phyloP scores from a whole-genome alignment of 2,888 invertebrate genomes.

The Tetrapedia diversipes region DNA sequence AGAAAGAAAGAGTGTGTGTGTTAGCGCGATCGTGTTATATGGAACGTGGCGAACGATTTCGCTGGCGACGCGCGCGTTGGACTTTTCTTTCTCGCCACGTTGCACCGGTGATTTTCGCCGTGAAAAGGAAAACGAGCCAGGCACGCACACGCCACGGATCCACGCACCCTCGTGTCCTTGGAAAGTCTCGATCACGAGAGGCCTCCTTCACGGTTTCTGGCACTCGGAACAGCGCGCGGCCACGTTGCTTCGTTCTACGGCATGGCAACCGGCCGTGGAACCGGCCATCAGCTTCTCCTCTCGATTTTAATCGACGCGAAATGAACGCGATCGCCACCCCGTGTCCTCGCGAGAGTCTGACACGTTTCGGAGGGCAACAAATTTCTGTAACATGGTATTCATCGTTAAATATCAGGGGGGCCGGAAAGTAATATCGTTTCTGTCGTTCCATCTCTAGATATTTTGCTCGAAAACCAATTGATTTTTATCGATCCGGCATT shows the following conservation, averaged over 20 bases:
- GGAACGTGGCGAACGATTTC: conserved; percentile 64
- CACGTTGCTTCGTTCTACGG: too few species aligned
- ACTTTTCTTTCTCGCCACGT: conserved; percentile 46
- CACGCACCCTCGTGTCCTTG: conserved; percentile 70
- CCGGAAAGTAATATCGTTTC: too few species aligned
- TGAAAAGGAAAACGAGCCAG: conserved; percentile 65
- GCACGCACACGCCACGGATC: conserved; percentile 53
- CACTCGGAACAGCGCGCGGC: conserved; percentile 50
- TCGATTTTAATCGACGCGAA: conserved; percentile 26
- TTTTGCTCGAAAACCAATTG: too few species aligned
- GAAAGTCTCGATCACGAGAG: conserved; percentile 66
- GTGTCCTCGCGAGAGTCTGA: too few species aligned
- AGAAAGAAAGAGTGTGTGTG: too few species aligned
- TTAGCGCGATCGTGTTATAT: too few species aligned
- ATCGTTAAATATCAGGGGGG: too few species aligned
- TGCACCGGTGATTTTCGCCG: conserved; percentile 59
- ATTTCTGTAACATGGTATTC: too few species aligned
- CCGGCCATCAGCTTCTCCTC: conserved; percentile 23
- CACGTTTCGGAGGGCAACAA: too few species aligned
- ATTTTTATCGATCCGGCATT: too few species aligned
- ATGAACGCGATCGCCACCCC: neutral
- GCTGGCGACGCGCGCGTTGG: conserved; percentile 27
- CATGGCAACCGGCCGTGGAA: conserved; percentile 56
- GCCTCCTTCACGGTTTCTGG: conserved; percentile 75
- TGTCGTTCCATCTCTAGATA: too few species aligned